These are phyloP conservation scores for Corythornis vintsioides DNA, from an alignment of 2,113 vertebrate genomes.

Conservation along the genomic window DNA sequence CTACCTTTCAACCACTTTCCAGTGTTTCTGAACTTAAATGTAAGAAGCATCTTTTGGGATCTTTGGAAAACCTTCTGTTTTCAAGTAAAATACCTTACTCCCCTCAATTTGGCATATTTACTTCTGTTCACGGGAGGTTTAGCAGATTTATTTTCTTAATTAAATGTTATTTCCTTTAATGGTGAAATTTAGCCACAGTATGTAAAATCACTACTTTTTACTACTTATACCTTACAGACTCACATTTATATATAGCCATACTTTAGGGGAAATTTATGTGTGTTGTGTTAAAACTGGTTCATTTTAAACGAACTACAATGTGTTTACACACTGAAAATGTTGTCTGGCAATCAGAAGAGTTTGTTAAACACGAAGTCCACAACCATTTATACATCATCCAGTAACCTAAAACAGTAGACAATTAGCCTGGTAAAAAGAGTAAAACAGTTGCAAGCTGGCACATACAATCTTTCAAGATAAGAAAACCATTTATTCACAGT, in stretches of 20 bases:
- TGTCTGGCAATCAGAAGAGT: not conserved
- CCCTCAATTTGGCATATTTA: not conserved
- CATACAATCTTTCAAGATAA: not conserved
- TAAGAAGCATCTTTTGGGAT: not conserved
- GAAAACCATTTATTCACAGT: not conserved
- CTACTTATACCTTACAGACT: not conserved
- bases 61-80: not conserved
- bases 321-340: not conserved
- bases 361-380: conserved; percentile 5
- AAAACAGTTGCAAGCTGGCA: not conserved
- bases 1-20: conserved; percentile 51
- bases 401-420: conserved; percentile 9
- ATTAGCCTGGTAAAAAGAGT: not conserved
- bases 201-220: not conserved
- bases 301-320: not conserved
- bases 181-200: not conserved
- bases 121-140: not conserved
- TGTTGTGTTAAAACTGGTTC: not conserved
- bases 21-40: conserved; percentile 9
- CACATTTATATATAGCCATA: not conserved
- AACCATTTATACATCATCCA: not conserved
- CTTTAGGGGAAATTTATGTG: not conserved
- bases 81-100: not conserved
- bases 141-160: not conserved
- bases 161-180: not conserved